These are phyloP conservation scores for Pelosia muscerda DNA, from an alignment of 2,888 invertebrate species.

Conservation along the genomic window DNA sequence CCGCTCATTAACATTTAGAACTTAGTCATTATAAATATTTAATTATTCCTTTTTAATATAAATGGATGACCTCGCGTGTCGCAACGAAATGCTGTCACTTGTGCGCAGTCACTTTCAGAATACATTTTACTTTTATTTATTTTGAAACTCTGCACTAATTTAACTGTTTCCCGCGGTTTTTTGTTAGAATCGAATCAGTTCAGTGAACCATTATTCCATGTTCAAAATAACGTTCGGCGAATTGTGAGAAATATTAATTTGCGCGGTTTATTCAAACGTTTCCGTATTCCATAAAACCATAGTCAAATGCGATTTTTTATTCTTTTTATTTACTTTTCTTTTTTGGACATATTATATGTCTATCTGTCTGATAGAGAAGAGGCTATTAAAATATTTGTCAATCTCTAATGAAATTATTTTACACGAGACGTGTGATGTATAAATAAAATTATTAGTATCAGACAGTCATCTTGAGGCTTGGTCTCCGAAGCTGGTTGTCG, in stretches of 20 bases:
- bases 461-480: background rate
- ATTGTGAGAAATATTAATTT: background rate
- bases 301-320: background rate
- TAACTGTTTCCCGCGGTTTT: background rate
- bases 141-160: background rate
- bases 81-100: conserved; percentile 60
- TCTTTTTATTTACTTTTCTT: background rate
- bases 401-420: background rate
- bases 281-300: background rate
- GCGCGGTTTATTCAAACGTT: background rate
- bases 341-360: background rate
- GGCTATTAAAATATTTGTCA: background rate
- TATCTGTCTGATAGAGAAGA: background rate
- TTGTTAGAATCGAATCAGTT: background rate
- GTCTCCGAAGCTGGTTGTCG: too few species aligned
- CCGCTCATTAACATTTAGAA: conserved; percentile 41
- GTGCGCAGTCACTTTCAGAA: conserved; percentile 31
- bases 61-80: conserved; percentile 42
- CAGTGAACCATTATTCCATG: background rate
- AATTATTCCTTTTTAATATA: conserved; percentile 53
- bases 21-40: conserved; percentile 58
- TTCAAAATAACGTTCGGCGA: background rate
- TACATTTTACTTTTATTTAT: conserved; percentile 54
- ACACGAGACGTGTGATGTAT: background rate
- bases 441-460: background rate